Evolutionary conservation across 1,140 invertebrate genomes (phyloP), one percentile per base, ranked within the genome.

Genomic region (Zaprionus capensis): DNA sequence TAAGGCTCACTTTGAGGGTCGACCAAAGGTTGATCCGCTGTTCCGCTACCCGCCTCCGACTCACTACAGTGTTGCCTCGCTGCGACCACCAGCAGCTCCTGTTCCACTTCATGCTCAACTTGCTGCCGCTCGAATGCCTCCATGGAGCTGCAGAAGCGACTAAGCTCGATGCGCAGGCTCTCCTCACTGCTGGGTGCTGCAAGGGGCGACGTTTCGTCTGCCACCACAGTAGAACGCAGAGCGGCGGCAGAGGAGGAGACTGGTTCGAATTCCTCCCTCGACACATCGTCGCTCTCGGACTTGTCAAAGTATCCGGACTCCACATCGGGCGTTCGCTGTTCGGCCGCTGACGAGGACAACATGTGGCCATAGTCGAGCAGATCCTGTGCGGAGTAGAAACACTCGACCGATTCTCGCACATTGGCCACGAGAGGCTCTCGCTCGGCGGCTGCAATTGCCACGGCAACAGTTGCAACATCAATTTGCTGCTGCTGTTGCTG

Each of bases 281-380:
- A 90, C 6, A 71, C 71, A 73, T 87, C 83, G 17, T 87, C 83
- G 20, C 79, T 85, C 59, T 92, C 91, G 67, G 91, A 92, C 24
- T 88, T 91, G 36, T 92, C 91, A 44, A 92, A 92, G 31, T 92
- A 92, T 0, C 91, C 91, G 0, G 91, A 92, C 36, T 92, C 91
- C 3, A 92, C 86, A 17, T 92, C 91, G 11, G 91, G 91, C 3
- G 91, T 92, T 26, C 83, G 79, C n/a, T 88, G 83, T 51, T 85
- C 80, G 4, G 71, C 67, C 5, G 79, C 62, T 0, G 76, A 53
- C 9, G 76, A 76, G 7, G 77, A 76, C 9, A 91, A 38, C 74
- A 91, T 78, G 26, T 91, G 82, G 0, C 91, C 91, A 38, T 91
- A 91, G 51, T 91, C 91, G 12, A 91, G 77, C 6, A 91, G 78